Conservation (phyloP, 2,113 vertebrate genomes). For the Carassius auratus region DNA sequence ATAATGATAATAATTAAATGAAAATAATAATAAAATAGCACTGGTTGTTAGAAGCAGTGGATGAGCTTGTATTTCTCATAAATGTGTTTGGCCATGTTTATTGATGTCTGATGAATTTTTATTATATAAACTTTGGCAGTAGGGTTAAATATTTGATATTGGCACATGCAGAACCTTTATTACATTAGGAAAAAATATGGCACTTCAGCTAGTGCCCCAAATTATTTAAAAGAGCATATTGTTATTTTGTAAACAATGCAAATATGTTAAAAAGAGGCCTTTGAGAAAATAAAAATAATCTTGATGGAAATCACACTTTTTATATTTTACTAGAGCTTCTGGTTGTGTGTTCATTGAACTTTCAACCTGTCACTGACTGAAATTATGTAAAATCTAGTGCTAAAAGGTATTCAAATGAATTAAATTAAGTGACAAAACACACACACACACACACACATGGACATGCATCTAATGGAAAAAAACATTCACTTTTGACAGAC, state of each 20-base stretch:
- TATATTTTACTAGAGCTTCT: neutral
- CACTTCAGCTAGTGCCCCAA: neutral
- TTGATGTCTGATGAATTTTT: neutral
- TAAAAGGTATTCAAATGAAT: neutral
- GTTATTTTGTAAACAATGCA: neutral
- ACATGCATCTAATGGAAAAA: neutral
- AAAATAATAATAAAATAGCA: neutral
- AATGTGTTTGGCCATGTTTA: neutral
- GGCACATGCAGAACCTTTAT: neutral
- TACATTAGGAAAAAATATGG: neutral
- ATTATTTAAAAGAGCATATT: neutral
- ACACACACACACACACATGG: no score
- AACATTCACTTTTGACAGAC: conserved; percentile 1
- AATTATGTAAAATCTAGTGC: neutral
- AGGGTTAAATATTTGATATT: neutral
- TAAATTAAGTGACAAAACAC: neutral
- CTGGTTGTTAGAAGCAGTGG: neutral
- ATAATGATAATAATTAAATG: no score
- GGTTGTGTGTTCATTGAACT: neutral
- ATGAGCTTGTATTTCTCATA: no score
- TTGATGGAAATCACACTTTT: neutral
- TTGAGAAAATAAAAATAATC: neutral
- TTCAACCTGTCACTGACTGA: neutral
- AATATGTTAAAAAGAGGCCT: neutral
- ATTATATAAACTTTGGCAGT: neutral